Evolutionary conservation across 1,140 invertebrate species (phyloP).

Genomic region (Diuraphis noxia): DNA sequence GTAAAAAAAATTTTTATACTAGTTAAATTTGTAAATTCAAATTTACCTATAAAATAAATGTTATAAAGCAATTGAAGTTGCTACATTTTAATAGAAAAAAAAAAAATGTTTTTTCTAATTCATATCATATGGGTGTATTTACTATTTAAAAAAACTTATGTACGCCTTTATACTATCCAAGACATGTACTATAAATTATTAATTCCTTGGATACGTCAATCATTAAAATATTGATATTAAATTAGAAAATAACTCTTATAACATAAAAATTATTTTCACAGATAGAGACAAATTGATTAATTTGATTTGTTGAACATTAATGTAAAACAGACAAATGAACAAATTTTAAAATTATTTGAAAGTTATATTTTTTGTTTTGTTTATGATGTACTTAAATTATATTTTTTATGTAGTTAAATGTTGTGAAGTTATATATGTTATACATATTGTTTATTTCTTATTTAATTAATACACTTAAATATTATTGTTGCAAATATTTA

Average conservation of each 20-base stretch:
- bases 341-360: neutral
- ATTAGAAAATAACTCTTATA: neutral
- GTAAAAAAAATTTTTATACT: neutral
- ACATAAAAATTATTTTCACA: neutral
- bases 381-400: neutral
- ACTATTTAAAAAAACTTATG: neutral
- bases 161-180: neutral
- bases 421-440: neutral
- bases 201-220: neutral
- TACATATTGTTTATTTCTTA: neutral
- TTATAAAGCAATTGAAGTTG: neutral
- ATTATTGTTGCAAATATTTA: conserved; percentile 29
- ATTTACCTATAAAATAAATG: neutral
- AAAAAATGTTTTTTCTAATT: neutral
- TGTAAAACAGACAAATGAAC: too few species aligned
- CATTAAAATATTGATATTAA: neutral
- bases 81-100: neutral
- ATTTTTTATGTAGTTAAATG: neutral
- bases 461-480: neutral
- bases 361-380: neutral
- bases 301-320: neutral
- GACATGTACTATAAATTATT: neutral
- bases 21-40: neutral
- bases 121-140: neutral
- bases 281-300: neutral